Evolutionary conservation across 2,888 invertebrate species (phyloP).

Genomic region (Chloroclysta siterata): DNA sequence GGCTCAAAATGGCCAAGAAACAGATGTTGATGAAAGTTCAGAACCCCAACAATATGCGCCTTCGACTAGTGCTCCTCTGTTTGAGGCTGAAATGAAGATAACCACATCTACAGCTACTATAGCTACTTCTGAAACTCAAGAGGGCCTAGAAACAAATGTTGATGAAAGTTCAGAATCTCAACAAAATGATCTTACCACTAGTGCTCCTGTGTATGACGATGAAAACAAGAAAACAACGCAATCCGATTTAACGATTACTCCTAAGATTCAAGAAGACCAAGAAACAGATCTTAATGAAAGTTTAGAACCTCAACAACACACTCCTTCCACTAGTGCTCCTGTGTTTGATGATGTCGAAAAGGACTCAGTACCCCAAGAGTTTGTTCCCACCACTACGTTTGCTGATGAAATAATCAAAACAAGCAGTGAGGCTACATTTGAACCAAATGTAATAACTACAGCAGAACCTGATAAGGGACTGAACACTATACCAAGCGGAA

Average conservation of each 20-base stretch:
- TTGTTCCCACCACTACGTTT: conserved; percentile 21
- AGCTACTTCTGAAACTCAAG: background rate
- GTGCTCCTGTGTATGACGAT: conserved; percentile 16
- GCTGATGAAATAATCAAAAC: conserved; percentile 42
- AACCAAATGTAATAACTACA: conserved; percentile 42
- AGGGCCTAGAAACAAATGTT: background rate
- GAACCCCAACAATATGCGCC: conserved; percentile 12
- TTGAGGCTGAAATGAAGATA: conserved; percentile 22
- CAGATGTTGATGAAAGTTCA: conserved; percentile 12
- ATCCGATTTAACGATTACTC: conserved; percentile 14
- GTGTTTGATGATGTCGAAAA: conserved; percentile 12
- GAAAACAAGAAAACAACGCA: conserved; percentile 21
- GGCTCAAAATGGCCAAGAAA: conserved; percentile 1
- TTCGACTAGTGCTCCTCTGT: conserved; percentile 20
- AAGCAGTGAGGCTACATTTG: conserved; percentile 36
- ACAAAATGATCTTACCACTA: conserved; percentile 13
- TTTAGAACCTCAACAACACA: conserved; percentile 8
- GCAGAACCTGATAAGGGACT: conserved; percentile 60
- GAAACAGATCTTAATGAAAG: background rate
- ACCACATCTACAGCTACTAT: background rate
- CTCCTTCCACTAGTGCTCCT: conserved; percentile 19
- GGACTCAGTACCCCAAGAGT: conserved; percentile 5
- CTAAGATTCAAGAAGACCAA: conserved; percentile 1
- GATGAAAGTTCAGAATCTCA: conserved; percentile 13
- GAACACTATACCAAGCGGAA: conserved; percentile 61